These are phyloP conservation scores for Microplitis deprimator DNA, from an alignment of 2,888 invertebrate species.

Conservation along the genomic window DNA sequence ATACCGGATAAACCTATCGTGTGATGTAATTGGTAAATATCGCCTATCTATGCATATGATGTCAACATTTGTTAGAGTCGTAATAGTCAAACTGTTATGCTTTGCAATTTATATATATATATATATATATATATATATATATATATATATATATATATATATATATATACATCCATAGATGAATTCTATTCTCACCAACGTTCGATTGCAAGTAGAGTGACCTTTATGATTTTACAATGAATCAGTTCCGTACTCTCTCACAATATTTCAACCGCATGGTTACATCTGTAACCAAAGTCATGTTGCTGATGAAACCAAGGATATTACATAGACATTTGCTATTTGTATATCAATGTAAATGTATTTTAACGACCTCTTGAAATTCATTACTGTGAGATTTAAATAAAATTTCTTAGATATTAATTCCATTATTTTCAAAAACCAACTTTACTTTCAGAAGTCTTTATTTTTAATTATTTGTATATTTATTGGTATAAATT, in stretches of 20 bases:
- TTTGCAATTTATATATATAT: neutral
- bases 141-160: constrained; percentile 11
- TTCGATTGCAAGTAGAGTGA: constrained; percentile 52
- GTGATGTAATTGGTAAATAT: constrained; percentile 1
- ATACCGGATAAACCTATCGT: constrained; percentile 2
- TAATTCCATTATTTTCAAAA: too few species aligned
- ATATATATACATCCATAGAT: constrained; percentile 8
- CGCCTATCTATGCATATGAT: neutral
- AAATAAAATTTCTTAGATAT: constrained; percentile 54
- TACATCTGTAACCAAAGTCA: constrained; percentile 24
- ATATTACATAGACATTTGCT: constrained; percentile 53
- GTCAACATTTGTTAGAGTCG: constrained; percentile 2
- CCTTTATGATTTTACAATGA: constrained; percentile 64
- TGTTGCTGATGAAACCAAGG: constrained; percentile 56
- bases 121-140: constrained; percentile 14
- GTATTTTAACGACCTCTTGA: constrained; percentile 49
- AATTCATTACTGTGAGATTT: constrained; percentile 42
- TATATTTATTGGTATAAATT: too few species aligned
- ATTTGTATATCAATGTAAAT: constrained; percentile 49
- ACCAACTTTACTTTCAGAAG: too few species aligned
- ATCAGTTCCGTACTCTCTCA: constrained; percentile 59
- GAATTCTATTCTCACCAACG: constrained; percentile 12
- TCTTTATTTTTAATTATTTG: too few species aligned
- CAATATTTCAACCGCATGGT: constrained; percentile 49
- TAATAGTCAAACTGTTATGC: constrained; percentile 2